These are phyloP conservation scores for Azorinus chamasolen DNA, from an alignment of 2,888 invertebrate genomes.

Conservation along the genomic window DNA sequence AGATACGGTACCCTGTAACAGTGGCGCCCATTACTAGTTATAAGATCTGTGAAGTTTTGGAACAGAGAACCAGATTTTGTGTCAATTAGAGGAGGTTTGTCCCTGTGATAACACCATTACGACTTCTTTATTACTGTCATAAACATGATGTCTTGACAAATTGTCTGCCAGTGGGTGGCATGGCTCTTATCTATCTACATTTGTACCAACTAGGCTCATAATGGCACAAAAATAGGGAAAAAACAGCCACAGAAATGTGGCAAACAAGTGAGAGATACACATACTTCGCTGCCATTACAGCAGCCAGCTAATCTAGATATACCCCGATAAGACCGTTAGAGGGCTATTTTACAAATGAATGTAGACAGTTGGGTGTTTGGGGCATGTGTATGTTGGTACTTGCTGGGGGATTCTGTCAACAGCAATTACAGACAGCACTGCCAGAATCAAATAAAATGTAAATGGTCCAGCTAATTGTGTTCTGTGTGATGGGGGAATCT, in stretches of 20 bases:
- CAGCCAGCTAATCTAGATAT: slow-evolving; percentile 57
- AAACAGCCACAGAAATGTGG: slow-evolving; percentile 38
- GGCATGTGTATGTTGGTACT: slow-evolving; percentile 40
- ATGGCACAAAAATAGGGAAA: slow-evolving; percentile 61
- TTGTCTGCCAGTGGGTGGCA: slow-evolving; percentile 63
- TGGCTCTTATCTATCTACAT: slow-evolving; percentile 60
- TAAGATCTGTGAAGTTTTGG: slow-evolving; percentile 1
- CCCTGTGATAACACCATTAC: slow-evolving; percentile 47
- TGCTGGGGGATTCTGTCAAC: slow-evolving; percentile 22
- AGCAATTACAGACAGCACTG: slow-evolving; percentile 41
- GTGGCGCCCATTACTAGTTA: too few relatives aligned
- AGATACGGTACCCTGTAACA: too few relatives aligned
- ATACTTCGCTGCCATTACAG: slow-evolving; percentile 51
- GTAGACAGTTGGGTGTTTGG: slow-evolving; percentile 40
- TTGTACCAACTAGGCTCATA: slow-evolving; percentile 58
- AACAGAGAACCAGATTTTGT: slow-evolving; percentile 65
- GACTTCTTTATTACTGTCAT: slow-evolving; percentile 53
- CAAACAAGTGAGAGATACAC: slow-evolving; percentile 46
- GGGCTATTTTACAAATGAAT: slow-evolving; percentile 53
- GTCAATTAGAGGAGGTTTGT: slow-evolving; percentile 49
- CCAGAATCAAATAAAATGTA: slow-evolving; percentile 53
- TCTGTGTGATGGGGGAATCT: neutral
- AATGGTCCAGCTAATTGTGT: slow-evolving; percentile 40
- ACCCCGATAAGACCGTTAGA: slow-evolving; percentile 27
- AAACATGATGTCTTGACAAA: slow-evolving; percentile 56